These are phyloP conservation scores for Hypomecis punctinalis DNA, from an alignment of 2,888 invertebrate genomes.

Conservation along the genomic window DNA sequence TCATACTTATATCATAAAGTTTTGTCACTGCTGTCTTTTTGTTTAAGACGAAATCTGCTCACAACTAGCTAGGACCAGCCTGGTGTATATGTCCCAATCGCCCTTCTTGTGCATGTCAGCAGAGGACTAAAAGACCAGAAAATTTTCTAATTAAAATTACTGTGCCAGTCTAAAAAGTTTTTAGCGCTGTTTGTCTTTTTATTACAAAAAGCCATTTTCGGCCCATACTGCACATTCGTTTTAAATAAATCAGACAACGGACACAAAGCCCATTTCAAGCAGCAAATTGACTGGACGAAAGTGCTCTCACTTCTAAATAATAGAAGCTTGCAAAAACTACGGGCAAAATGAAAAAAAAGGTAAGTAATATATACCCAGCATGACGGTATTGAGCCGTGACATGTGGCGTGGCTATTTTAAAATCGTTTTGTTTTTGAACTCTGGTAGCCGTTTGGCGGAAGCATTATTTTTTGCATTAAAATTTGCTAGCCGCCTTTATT, in stretches of 20 bases:
- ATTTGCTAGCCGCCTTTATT: neutral
- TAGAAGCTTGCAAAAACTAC: conserved; percentile 50
- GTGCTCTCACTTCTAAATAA: conserved; percentile 62
- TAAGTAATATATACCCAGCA: conserved; percentile 44
- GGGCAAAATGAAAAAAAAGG: conserved; percentile 40
- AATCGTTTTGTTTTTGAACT: conserved; percentile 42
- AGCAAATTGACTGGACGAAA: conserved; percentile 68
- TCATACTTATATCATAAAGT: too few relatives aligned
- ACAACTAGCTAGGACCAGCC: too few relatives aligned
- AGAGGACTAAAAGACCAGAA: too few relatives aligned
- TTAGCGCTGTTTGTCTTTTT: neutral
- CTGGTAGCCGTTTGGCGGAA: conserved; percentile 31
- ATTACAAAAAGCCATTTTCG: conserved; percentile 19
- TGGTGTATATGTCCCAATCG: too few relatives aligned
- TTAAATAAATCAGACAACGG: conserved; percentile 48
- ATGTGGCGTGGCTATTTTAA: conserved; percentile 53
- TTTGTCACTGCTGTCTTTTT: too few relatives aligned
- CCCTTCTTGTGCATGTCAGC: too few relatives aligned
- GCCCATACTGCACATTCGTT: conserved; percentile 42
- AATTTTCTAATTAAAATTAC: too few relatives aligned
- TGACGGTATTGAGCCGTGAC: conserved; percentile 52
- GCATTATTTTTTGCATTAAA: conserved; percentile 18
- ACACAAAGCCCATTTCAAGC: conserved; percentile 48
- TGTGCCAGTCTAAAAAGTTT: too few relatives aligned
- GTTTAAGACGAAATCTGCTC: too few relatives aligned